Conservation (phyloP, 2,113 vertebrate species). For the Rhagologus leucostigma region DNA sequence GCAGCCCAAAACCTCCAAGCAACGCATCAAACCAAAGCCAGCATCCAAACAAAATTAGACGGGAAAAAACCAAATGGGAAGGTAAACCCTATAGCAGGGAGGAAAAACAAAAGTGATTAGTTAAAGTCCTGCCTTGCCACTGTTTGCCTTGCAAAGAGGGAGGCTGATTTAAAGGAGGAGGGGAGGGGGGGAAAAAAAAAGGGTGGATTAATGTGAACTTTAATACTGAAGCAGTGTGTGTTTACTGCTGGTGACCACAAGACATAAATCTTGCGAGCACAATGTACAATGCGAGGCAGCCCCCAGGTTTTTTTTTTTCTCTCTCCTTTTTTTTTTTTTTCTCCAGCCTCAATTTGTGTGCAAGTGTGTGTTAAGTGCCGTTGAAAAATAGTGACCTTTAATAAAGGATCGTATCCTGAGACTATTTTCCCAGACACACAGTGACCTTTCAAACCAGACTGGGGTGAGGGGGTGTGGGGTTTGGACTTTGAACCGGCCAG, state of each 20-base stretch:
- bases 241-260: conserved; percentile 81
- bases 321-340: background rate
- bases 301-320: conserved; percentile 24
- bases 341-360: conserved; percentile 70
- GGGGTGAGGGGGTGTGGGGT: conserved; percentile 88
- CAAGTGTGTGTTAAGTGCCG: conserved; percentile 83
- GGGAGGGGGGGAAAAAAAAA: background rate
- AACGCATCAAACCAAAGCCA: background rate
- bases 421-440: conserved; percentile 94
- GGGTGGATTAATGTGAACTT: conserved; percentile 70
- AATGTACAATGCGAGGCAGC: conserved; percentile 71
- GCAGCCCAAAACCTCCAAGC: background rate
- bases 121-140: conserved; percentile 47
- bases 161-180: conserved; percentile 53
- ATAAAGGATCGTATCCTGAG: conserved; percentile 92
- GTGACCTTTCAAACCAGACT: conserved; percentile 96
- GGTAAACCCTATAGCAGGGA: background rate
- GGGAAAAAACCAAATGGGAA: background rate
- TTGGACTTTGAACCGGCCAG: conserved; percentile 87
- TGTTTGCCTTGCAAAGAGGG: conserved; percentile 65
- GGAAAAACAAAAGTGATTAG: conserved; percentile 54
- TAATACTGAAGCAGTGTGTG: conserved; percentile 71
- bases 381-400: conserved; percentile 96
- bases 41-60: background rate
- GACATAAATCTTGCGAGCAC: conserved; percentile 76